Conservation (phyloP, 2,888 invertebrate genomes). For the Thelaira solivaga region DNA sequence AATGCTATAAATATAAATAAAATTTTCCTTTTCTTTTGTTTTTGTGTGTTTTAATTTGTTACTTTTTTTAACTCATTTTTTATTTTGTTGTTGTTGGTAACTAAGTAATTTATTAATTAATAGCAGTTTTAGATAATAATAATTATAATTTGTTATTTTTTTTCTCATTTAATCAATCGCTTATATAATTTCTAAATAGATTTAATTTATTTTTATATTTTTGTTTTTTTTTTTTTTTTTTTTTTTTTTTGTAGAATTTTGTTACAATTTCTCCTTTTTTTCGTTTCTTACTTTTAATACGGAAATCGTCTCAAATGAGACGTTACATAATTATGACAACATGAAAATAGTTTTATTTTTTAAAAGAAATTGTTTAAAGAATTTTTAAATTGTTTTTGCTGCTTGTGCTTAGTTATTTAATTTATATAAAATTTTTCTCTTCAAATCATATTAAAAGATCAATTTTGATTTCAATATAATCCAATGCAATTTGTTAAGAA, state of each 20-base stretch:
- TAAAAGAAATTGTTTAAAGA: constrained; percentile 12
- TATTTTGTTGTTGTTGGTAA: constrained; percentile 28
- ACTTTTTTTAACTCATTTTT: constrained; percentile 9
- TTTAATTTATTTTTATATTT: constrained; percentile 33
- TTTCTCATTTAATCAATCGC: constrained; percentile 16
- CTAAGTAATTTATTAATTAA: constrained; percentile 36
- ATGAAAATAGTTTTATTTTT: constrained; percentile 27
- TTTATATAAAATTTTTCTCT: not conserved
- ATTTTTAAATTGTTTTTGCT: constrained; percentile 23
- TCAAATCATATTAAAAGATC: too few relatives aligned
- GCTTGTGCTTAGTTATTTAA: constrained; percentile 25
- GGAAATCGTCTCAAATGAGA: too few relatives aligned
- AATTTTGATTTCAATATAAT: constrained; percentile 12
- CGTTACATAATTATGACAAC: constrained; percentile 13
- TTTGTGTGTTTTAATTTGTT: constrained; percentile 36
- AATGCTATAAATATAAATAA: constrained; percentile 61
- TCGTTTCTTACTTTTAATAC: not conserved
- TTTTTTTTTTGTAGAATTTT: constrained; percentile 27
- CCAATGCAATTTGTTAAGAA: constrained; percentile 57
- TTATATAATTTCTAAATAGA: constrained; percentile 52
- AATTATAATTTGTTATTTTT: constrained; percentile 36
- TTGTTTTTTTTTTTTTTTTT: not conserved
- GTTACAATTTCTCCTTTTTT: not conserved
- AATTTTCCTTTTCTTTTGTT: constrained; percentile 22
- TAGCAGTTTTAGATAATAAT: constrained; percentile 55